Base-by-base conservation (phyloP, 2,888 invertebrate genomes). In the Aleiodes leptofemur region DNA sequence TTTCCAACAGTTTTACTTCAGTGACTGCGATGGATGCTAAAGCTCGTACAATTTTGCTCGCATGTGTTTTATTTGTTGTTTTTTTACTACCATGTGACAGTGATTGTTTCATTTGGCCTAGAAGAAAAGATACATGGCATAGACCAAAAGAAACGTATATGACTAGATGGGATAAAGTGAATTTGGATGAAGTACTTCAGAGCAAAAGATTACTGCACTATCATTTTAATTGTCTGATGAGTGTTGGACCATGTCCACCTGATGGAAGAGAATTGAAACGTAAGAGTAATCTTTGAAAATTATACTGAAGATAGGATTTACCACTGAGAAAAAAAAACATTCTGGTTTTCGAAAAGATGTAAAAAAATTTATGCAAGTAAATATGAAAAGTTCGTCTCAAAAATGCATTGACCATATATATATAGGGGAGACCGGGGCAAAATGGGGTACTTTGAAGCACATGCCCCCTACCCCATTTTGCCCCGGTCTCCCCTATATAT, bases 211-310 rank as follows among this genome's bases (percentile, higher is more conserved):
- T 95, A 80, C 92, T 95, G 69, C 92, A 92, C 79, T 93, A 94
- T 84, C 95, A 95, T 89, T 93, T 94, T 82, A 93, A 93, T 75
- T 95, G 95, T 86, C 89, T 95, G 69, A 90, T 94, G 76, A 92
- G 91, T 79, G 90, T 91, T 79, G 93, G 93, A 81, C 92, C 94
- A 69, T 95, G 95, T 87, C 92, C 94, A 53, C 94, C 94, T 2
- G 94, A 95, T 90, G 95, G 94, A 79, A 92, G 92, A 82, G 93
- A 93, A 77, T 90, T 95, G 73, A 94, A 93, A 91, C 91, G 95
- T 95, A 23, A 23, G 89, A 94, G 94, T 94, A 38, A 23, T 23
- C 3, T 31, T 11, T 64, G 69, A 38, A 1, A 57, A 64, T 11
- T 34, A 14, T 53, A 48, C 68, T 23, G 23, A 23, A 23, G 23